These are phyloP conservation scores for Aproaerema taeniolella DNA, from an alignment of 2,888 invertebrate genomes.

Conservation along the genomic window DNA sequence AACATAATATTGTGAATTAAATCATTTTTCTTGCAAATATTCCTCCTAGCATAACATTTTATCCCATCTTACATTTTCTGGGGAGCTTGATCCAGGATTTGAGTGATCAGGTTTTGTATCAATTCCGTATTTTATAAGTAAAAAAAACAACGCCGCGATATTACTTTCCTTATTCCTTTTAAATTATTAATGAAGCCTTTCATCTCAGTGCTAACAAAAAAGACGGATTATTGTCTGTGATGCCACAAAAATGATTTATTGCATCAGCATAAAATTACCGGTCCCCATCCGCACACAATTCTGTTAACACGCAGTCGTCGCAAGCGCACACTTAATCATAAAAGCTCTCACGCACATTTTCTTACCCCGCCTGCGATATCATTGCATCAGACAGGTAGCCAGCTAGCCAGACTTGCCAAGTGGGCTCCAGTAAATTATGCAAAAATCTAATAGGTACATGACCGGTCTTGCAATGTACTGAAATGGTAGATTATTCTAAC, in stretches of 20 bases:
- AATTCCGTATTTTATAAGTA: no score
- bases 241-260: conserved; percentile 32
- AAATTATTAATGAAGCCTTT: no score
- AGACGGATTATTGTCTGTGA: conserved; percentile 24
- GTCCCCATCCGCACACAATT: conserved; percentile 3
- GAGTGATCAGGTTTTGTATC: no score
- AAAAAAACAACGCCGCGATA: no score
- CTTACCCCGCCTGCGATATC: conserved; percentile 24
- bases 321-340: conserved; percentile 10
- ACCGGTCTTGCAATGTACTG: conserved; percentile 3
- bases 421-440: conserved; percentile 12
- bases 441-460: conserved; percentile 12
- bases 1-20: no score
- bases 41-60: no score
- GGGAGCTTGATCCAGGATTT: no score
- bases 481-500: neutral
- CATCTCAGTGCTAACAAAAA: no score
- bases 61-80: no score
- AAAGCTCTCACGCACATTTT: no score
- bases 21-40: no score
- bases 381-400: conserved; percentile 35
- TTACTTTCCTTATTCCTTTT: no score
- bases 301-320: neutral
- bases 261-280: conserved; percentile 27
- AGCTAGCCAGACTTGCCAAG: conserved; percentile 11